Conservation (phyloP, 2,113 vertebrate genomes). For the Corythaixoides concolor region DNA sequence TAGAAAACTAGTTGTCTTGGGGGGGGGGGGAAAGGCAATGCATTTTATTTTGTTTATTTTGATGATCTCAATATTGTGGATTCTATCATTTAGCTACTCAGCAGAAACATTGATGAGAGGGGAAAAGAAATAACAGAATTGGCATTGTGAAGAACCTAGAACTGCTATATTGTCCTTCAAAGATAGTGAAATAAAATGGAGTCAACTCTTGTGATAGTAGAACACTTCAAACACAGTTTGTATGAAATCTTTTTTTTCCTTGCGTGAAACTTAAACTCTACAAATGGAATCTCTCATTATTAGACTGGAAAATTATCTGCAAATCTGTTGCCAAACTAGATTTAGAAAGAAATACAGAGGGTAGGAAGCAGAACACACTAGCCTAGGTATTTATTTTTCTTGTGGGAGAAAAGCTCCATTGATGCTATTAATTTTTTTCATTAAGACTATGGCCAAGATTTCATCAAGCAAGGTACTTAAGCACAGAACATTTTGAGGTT, state of each 20-base stretch:
- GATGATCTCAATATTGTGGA: background rate
- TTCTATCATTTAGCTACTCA: background rate
- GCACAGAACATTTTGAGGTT: background rate
- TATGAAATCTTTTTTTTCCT: background rate
- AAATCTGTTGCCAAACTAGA: background rate
- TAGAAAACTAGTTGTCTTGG: rapidly evolving
- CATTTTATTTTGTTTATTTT: background rate
- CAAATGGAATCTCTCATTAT: background rate
- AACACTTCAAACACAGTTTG: background rate
- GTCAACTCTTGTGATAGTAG: background rate
- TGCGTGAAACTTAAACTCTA: background rate
- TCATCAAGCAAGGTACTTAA: background rate
- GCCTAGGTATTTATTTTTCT: background rate
- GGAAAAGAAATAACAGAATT: background rate
- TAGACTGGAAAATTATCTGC: background rate
- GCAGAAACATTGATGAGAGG: background rate
- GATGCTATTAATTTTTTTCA: background rate
- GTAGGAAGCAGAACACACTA: background rate
- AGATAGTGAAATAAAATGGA: background rate
- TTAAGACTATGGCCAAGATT: background rate
- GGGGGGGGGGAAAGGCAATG: background rate
- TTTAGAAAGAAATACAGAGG: background rate
- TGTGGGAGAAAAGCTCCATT: background rate
- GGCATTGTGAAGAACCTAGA: background rate
- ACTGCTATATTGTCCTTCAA: background rate